Conservation (phyloP, 2,797 vertebrate genomes). For the Botia kubotai region DNA sequence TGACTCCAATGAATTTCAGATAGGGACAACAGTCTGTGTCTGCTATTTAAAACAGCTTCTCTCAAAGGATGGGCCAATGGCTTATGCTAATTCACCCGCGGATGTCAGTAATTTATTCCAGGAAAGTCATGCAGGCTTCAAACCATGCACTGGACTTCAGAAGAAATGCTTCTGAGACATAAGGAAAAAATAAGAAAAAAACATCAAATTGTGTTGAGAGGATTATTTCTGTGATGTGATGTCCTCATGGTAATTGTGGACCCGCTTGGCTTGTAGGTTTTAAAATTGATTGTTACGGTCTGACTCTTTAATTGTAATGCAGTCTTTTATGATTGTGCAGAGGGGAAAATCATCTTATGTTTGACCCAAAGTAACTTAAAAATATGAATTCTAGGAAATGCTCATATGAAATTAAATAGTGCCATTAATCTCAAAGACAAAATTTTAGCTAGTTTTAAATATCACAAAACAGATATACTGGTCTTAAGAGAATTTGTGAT, state of each 20-base stretch:
- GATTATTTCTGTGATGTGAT: slow-evolving; percentile 50
- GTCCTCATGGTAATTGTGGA: slow-evolving; percentile 57
- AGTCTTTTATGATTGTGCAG: slow-evolving; percentile 21
- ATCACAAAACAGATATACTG: neutral
- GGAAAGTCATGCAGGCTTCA: slow-evolving; percentile 50
- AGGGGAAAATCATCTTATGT: slow-evolving; percentile 19
- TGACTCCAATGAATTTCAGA: slow-evolving; percentile 49
- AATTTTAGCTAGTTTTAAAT: neutral
- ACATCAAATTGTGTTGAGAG: slow-evolving; percentile 45
- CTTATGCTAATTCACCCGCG: slow-evolving; percentile 62
- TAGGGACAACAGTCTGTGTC: slow-evolving; percentile 32
- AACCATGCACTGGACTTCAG: slow-evolving; percentile 46
- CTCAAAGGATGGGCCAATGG: slow-evolving; percentile 58
- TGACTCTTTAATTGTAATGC: slow-evolving; percentile 34
- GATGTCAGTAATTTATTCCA: slow-evolving; percentile 60
- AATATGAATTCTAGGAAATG: slow-evolving; percentile 7
- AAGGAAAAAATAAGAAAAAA: slow-evolving; percentile 33
- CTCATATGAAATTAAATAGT: slow-evolving; percentile 9
- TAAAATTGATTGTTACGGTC: slow-evolving; percentile 51
- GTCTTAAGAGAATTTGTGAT: too few relatives aligned
- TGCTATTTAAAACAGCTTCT: slow-evolving; percentile 54
- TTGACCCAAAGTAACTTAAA: slow-evolving; percentile 37
- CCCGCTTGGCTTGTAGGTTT: slow-evolving; percentile 44
- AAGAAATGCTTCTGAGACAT: slow-evolving; percentile 42
- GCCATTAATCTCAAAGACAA: neutral